Evolutionary conservation across 1,140 invertebrate genomes (phyloP).

Genomic region (Orchesella cincta): DNA sequence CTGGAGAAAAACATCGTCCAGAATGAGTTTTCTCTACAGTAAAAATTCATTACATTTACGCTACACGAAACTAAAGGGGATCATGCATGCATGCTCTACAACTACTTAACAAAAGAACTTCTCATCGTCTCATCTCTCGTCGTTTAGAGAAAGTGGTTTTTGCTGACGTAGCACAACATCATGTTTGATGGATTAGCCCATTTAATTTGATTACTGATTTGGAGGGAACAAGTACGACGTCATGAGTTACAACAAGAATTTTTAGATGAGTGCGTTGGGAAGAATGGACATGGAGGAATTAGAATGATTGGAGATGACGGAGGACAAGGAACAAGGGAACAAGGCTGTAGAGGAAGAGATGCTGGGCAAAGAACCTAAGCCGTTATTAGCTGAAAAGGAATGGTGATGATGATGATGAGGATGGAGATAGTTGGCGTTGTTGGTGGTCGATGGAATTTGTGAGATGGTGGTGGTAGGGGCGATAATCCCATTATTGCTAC

Average conservation of each 20-base stretch:
- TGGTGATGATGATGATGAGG: background rate
- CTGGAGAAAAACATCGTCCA: no score
- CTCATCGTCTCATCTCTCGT: background rate
- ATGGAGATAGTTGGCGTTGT: background rate
- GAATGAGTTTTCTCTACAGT: no score
- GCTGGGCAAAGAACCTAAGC: no score
- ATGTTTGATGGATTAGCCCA: constrained; percentile 21
- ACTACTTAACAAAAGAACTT: no score
- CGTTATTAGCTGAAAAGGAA: no score
- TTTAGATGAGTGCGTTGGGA: background rate
- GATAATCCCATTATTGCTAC: constrained; percentile 18
- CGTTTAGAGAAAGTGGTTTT: background rate
- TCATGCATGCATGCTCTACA: no score
- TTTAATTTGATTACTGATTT: constrained; percentile 30
- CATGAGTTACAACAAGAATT: background rate
- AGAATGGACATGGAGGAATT: background rate
- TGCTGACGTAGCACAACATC: background rate
- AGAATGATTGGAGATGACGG: constrained; percentile 10
- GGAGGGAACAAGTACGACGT: background rate
- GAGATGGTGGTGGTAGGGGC: background rate
- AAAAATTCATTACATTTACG: no score
- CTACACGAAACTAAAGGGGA: no score
- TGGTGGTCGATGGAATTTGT: background rate
- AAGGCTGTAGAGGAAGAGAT: background rate
- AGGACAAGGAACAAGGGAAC: background rate